Conservation (phyloP, 1,140 invertebrate genomes). For the Drosophila tani region DNA sequence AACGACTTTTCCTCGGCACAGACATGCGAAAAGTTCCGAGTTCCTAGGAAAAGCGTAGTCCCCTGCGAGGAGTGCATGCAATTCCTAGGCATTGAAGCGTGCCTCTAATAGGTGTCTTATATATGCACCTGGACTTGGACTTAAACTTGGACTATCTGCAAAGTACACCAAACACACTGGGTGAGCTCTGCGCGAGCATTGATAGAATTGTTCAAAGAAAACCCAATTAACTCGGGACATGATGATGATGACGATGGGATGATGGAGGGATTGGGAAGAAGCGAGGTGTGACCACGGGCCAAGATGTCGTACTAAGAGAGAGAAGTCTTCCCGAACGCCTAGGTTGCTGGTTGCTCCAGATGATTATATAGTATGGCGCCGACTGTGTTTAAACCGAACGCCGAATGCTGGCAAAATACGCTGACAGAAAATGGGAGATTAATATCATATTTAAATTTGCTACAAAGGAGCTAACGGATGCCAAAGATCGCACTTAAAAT, state of each 20-base stretch:
- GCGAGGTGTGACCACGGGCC: constrained; percentile 72
- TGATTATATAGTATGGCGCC: constrained; percentile 57
- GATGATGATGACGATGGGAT: constrained; percentile 42
- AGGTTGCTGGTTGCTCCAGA: constrained; percentile 58
- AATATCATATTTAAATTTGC: not conserved
- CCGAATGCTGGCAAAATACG: not conserved
- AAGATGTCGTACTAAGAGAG: constrained; percentile 29
- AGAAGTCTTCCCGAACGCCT: constrained; percentile 9
- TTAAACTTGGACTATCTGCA: constrained; percentile 25
- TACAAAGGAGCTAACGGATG: not conserved
- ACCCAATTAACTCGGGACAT: constrained; percentile 60
- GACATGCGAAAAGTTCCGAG: constrained; percentile 36
- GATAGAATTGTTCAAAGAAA: constrained; percentile 72
- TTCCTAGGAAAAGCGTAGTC: constrained; percentile 33
- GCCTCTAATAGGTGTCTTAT: constrained; percentile 69
- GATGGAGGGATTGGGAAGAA: constrained; percentile 51
- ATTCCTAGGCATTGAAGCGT: constrained; percentile 69
- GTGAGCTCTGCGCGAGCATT: constrained; percentile 49
- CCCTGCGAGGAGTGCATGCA: constrained; percentile 30
- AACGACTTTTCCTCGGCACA: constrained; percentile 25
- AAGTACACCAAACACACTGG: constrained; percentile 13
- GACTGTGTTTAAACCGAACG: constrained; percentile 1
- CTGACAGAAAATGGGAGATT: not conserved
- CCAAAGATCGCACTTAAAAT: not conserved
- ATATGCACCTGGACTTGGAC: constrained; percentile 23